Evolutionary conservation across 2,888 invertebrate genomes (phyloP).

Genomic region (Eilema griseolum): DNA sequence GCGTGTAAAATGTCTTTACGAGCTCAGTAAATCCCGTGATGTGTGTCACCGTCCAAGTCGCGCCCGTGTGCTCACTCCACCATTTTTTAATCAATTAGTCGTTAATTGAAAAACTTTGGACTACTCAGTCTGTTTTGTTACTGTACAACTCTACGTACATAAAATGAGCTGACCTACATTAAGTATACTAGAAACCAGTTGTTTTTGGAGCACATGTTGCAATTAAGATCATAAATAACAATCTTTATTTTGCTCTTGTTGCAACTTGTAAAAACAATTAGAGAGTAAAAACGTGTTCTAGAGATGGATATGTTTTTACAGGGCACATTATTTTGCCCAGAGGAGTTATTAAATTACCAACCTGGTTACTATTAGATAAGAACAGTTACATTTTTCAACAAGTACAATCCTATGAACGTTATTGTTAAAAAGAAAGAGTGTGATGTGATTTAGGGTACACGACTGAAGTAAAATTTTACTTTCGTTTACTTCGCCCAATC

Average conservation of each 20-base stretch:
- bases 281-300: slow-evolving; percentile 5
- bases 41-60: slow-evolving; percentile 60
- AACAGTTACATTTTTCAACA: background rate
- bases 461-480: no score
- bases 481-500: no score
- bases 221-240: slow-evolving; percentile 25
- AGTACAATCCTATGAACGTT: background rate
- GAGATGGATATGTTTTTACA: slow-evolving; percentile 2
- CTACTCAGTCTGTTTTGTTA: slow-evolving; percentile 51
- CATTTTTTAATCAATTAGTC: slow-evolving; percentile 79
- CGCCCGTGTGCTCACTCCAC: slow-evolving; percentile 33
- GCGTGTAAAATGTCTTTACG: slow-evolving; percentile 82
- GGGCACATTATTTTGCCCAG: background rate
- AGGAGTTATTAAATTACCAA: background rate
- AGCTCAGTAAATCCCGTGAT: slow-evolving; percentile 71
- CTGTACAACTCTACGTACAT: slow-evolving; percentile 62
- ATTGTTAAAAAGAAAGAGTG: background rate
- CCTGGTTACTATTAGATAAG: background rate
- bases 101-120: slow-evolving; percentile 80
- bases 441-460: no score
- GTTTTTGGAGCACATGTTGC: slow-evolving; percentile 25
- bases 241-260: slow-evolving; percentile 19
- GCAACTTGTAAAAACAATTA: slow-evolving; percentile 22
- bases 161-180: slow-evolving; percentile 68
- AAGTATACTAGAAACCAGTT: slow-evolving; percentile 61